A percentile compares a stretch with the other conserved stretches of the same genome.
phyloP scores from a whole-genome alignment of 2,797 vertebrate species.

The Leptodactylus fallax region DNA sequence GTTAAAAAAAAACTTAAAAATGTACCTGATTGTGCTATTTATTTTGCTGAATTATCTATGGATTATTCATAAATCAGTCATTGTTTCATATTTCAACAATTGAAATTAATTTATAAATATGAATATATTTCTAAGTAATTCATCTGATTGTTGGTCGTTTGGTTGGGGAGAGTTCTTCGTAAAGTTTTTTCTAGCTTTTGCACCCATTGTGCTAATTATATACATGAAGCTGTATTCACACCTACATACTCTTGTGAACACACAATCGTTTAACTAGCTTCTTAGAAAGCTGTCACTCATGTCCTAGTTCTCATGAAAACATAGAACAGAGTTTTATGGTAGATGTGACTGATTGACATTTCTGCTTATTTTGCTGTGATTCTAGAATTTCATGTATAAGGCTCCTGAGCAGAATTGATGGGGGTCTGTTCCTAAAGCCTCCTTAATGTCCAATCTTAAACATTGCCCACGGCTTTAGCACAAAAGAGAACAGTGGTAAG shows the following conservation, averaged over 20 bases:
- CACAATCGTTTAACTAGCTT: neutral
- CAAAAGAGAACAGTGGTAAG: too few relatives aligned
- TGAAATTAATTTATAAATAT: too few relatives aligned
- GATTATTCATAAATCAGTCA: neutral
- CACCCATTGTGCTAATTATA: neutral
- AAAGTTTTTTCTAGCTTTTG: neutral
- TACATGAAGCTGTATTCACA: neutral
- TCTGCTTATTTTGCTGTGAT: constrained; percentile 22
- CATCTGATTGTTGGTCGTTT: neutral
- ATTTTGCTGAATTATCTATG: neutral
- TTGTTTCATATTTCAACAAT: neutral
- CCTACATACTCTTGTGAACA: too few relatives aligned
- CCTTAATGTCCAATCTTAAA: neutral
- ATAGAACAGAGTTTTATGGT: neutral
- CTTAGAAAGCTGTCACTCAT: neutral
- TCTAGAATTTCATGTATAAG: constrained; percentile 33
- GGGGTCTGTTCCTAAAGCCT: neutral
- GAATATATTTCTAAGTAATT: too few relatives aligned
- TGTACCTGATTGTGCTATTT: neutral
- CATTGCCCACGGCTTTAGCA: too few relatives aligned
- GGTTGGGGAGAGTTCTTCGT: neutral
- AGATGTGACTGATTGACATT: constrained; percentile 29
- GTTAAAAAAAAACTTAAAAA: neutral
- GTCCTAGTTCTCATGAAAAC: neutral
- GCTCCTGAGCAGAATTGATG: neutral